phyloP scores from a whole-genome alignment of 1,140 invertebrate genomes.

The Caenorhabditis elegans region DNA sequence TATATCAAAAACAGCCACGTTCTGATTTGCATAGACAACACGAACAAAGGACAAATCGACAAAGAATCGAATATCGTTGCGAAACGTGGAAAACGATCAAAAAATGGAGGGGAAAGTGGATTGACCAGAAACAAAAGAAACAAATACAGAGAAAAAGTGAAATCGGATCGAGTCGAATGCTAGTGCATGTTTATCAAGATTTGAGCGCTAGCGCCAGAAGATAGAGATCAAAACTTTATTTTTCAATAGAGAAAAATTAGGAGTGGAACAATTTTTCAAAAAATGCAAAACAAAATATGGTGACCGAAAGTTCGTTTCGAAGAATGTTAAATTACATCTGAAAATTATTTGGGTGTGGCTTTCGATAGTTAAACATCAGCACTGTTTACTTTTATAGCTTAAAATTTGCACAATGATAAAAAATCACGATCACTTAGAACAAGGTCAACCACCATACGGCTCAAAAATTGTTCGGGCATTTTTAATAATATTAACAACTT shows the following conservation, averaged over 20 bases:
- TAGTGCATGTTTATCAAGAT: background rate
- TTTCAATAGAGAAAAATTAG: background rate
- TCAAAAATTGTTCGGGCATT: too few species aligned
- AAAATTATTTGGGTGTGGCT: too few species aligned
- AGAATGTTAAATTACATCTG: too few species aligned
- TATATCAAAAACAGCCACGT: too few species aligned
- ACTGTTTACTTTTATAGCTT: background rate
- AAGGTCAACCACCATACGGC: too few species aligned
- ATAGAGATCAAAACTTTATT: background rate
- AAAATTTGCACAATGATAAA: background rate
- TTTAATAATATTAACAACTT: too few species aligned
- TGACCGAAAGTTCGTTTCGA: too few species aligned
- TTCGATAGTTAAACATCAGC: too few species aligned
- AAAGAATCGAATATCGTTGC: background rate
- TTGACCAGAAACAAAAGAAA: background rate
- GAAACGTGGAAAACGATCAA: constrained; percentile 2
- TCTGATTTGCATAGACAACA: background rate
- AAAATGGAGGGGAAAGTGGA: background rate
- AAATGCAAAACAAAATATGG: too few species aligned
- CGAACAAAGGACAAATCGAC: background rate
- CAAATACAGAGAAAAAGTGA: background rate
- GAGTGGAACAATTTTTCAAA: background rate
- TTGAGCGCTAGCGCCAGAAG: background rate
- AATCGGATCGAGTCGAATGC: background rate
- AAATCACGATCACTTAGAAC: background rate